These are phyloP conservation scores for Beris morrisii DNA, from an alignment of 2,888 invertebrate genomes.

Conservation along the genomic window DNA sequence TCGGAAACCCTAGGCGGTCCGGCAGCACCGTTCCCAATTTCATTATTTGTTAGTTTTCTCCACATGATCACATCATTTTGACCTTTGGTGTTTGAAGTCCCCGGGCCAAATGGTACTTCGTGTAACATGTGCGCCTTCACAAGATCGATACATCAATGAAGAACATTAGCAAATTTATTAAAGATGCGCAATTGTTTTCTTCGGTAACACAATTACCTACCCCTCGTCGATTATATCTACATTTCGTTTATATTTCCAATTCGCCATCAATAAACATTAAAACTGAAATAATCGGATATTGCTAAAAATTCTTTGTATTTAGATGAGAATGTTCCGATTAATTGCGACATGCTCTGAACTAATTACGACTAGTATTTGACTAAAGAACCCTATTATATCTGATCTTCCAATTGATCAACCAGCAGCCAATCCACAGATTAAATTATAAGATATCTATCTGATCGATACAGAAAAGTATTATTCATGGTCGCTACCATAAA, in stretches of 20 bases:
- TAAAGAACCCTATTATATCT: slow-evolving; percentile 10
- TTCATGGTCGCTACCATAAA: slow-evolving; percentile 10
- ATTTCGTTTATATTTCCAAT: background rate
- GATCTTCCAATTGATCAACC: slow-evolving; percentile 21
- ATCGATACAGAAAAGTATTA: slow-evolving; percentile 16
- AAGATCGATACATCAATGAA: too few relatives aligned
- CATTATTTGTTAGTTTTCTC: slow-evolving; percentile 33
- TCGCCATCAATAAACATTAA: background rate
- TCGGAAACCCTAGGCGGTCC: slow-evolving; percentile 32
- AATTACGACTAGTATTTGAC: slow-evolving; percentile 18
- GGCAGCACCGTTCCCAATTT: slow-evolving; percentile 31
- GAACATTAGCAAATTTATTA: too few relatives aligned
- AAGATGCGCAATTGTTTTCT: background rate
- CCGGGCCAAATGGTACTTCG: too few relatives aligned
- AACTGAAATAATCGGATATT: too few relatives aligned
- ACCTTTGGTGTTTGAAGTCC: background rate
- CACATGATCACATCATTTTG: slow-evolving; percentile 27
- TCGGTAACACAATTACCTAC: slow-evolving; percentile 4
- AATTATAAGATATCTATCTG: slow-evolving; percentile 17
- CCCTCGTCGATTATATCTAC: background rate
- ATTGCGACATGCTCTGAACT: background rate
- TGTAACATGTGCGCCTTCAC: too few relatives aligned
- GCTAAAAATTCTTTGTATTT: too few relatives aligned
- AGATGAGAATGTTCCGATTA: background rate
- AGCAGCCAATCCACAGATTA: slow-evolving; percentile 25